A percentile compares a stretch with the other conserved stretches of the same genome.
Evolutionary conservation across 2,797 vertebrate genomes (phyloP).

Genomic region (Borostomias antarcticus): DNA sequence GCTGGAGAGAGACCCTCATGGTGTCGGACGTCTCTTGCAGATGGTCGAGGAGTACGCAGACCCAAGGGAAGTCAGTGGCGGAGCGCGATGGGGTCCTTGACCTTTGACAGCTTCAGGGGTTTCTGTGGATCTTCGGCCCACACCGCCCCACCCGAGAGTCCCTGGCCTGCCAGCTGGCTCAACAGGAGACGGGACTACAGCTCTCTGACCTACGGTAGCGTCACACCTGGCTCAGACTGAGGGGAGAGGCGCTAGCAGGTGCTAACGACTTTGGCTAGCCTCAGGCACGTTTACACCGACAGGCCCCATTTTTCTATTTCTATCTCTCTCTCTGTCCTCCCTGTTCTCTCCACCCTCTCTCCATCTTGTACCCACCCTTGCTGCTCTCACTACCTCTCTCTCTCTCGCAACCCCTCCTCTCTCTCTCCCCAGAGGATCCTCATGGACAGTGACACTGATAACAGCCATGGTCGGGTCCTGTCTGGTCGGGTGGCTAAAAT

Average conservation of each 20-base stretch:
- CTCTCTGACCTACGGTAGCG: background rate
- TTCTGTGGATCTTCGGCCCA: too few species aligned
- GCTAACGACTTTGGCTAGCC: slow-evolving; percentile 17
- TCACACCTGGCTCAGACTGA: background rate
- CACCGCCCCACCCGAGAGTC: too few species aligned
- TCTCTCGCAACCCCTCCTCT: too few species aligned
- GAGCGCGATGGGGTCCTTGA: background rate
- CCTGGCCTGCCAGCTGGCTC: too few species aligned
- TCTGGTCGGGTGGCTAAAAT: slow-evolving; percentile 1
- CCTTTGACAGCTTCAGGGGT: background rate
- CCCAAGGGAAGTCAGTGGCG: too few species aligned
- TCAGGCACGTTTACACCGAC: background rate
- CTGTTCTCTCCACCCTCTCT: background rate
- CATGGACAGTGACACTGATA: background rate
- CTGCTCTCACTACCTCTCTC: too few species aligned
- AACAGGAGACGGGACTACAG: too few species aligned
- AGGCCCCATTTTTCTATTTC: background rate
- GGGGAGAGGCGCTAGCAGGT: background rate
- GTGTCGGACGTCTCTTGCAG: too few species aligned
- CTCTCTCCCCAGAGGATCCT: too few species aligned
- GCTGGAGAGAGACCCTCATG: background rate
- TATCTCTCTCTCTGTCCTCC: background rate
- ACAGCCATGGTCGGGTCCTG: background rate
- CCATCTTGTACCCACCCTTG: too few species aligned
- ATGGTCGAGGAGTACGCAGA: too few species aligned